Base-by-base conservation (phyloP, 2,113 vertebrate genomes). In the Halcyon malimbica region DNA sequence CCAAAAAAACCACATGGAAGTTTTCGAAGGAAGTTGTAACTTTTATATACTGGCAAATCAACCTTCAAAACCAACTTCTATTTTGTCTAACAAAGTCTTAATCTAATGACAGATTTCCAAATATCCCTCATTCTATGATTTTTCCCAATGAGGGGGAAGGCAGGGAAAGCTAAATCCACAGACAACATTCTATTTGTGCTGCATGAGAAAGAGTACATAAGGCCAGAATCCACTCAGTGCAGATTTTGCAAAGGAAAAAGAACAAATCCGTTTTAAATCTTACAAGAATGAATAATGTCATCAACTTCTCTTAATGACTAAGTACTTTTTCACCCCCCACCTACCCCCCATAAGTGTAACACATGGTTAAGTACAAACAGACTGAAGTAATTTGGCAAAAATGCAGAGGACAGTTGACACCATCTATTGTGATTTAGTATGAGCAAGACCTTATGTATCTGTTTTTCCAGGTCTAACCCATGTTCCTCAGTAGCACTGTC, bases 301-400 rank as follows among this genome's bases (percentile, higher is more conserved):
- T 4, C 14, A 63, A 37, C 9, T 11, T 2, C 26, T 50, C 83
- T 86, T 39, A 7, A 73, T 76, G 15, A 56, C 10, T 16, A 62
- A 57, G 13, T 75, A 51, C 29, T 59, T 87, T 35, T 25, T 54
- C 13, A 69, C 19, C 2, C 9, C 19, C 2, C 13, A 16, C 29
- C 16, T 16, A 2, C 13, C 8, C 11, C 5, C 26, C 9, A 5
- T 64, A 53, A 68, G 16, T 5, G 0, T 79, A 71, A 73, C 37
- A 31, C 56, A 31, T 13, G 44, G 29, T 19, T 5, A 80, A 79
- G 26, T 37, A 56, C n/a, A 71, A 65, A 17, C 1, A 46, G 23
- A 42, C 33, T 53, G 11, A 62, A 9, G 9, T 24, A 33, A 84
- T 9, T 18, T 26, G 37, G 6, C 39, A 51, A 26, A 29, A 68